Evolutionary conservation across 2,113 vertebrate genomes (phyloP), one percentile per base, ranked within the genome.

Genomic region (Hyla sarda): DNA sequence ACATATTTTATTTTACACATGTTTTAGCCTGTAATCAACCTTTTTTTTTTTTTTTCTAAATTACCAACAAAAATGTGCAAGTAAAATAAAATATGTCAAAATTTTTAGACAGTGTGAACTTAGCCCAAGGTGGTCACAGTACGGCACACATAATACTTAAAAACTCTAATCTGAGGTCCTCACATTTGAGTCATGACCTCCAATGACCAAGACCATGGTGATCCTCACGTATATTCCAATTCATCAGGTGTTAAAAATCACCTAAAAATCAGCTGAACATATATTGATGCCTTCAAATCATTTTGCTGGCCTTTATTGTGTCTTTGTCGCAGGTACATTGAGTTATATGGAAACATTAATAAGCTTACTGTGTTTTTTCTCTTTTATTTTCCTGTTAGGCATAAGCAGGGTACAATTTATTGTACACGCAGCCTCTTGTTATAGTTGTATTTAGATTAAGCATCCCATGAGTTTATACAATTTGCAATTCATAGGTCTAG

Each of bases 401-500:
- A 71, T 72, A 79, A 72, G 84, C 60, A 79, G 58, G 34, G 60
- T 79, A 19, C 19, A 80, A 74, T 73, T 81, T 81, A 73, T 81
- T 58, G 75, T 79, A 21, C 77, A 58, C 62, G 65, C 50, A 73
- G 17, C 73, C 58, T 45, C 41, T 65, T 65, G 37, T n/a, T 45
- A 50, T 76, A 48, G 72, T 47, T 80, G 75, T 71, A 56, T 86
- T 81, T 54, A 72, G 65, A 81, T 81, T 58, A 71, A 56, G 23
- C 25, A 34, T 86, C 75, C 76, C 84, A 19, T 21, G 84, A 81
- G 77, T 86, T 81, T 81, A 54, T 45, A 72, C 58, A 25, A 81
- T 86, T 80, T 81, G 77, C 65, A 73, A 86, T 86, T 60, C 84
- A 86, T 86, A 81, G 67, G 60, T 45, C 50, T 81, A 72, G 76